Conservation (phyloP, 2,113 vertebrate genomes). For the Cephalopterus ornatus region DNA sequence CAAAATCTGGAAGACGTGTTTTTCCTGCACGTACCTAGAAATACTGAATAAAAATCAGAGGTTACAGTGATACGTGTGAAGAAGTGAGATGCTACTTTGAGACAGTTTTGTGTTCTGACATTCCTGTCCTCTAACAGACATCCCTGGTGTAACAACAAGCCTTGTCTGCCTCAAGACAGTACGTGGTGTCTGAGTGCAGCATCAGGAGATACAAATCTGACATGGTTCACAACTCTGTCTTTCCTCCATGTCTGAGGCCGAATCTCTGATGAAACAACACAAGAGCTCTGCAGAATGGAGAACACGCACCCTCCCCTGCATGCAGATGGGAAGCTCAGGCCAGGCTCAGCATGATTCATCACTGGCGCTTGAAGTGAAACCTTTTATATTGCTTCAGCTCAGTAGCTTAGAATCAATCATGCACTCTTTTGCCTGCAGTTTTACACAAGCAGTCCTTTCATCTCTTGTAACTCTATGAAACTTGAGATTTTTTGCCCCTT, state of each 20-base stretch:
- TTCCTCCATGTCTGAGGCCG: not conserved
- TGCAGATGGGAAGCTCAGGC: not conserved
- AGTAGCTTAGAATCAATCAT: slow-evolving; percentile 18
- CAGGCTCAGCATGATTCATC: slow-evolving; percentile 10
- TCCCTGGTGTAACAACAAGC: not conserved
- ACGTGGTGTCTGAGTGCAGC: not conserved
- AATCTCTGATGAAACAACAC: not conserved
- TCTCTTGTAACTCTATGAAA: not conserved
- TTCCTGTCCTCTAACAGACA: not conserved
- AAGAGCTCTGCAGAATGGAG: not conserved
- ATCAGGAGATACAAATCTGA: slow-evolving; percentile 1
- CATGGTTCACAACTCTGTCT: not conserved
- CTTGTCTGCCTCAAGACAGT: not conserved
- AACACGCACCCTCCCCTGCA: not conserved
- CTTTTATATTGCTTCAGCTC: slow-evolving; percentile 8
- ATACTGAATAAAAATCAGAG: not conserved
- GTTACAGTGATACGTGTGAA: not conserved
- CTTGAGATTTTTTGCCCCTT: not conserved
- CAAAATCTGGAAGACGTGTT: fast-evolving
- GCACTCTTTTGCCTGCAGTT: not conserved
- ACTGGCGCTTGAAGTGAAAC: slow-evolving; percentile 4
- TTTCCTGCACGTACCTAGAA: not conserved
- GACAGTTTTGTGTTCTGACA: not conserved
- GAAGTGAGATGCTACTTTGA: not conserved
- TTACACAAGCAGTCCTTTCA: not conserved